Percentiles rank a stretch among this genome's conserved stretches.
Evolutionary conservation across 2,113 vertebrate genomes (phyloP).

Genomic region (Varanus salvator): DNA sequence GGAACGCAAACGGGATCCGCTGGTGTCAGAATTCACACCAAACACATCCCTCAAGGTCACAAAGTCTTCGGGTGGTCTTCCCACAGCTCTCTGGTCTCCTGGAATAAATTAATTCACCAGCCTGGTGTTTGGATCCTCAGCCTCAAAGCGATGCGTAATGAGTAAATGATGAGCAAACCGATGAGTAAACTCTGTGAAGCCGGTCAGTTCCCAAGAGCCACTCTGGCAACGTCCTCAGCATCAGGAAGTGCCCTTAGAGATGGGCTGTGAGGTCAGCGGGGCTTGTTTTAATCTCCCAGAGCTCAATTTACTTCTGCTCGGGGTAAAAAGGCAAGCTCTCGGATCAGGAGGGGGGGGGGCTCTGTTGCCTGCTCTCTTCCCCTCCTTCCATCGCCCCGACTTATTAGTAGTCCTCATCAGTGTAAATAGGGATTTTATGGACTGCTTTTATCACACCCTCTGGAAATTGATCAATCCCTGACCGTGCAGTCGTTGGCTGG

Average conservation of each 20-base stretch:
- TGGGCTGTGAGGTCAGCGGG: not conserved
- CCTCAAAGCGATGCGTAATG: not conserved
- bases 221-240: not conserved
- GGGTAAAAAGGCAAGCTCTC: not conserved
- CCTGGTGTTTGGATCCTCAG: not conserved
- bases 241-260: not conserved
- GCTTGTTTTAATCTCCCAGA: not conserved
- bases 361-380: not conserved
- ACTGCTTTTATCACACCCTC: constrained; percentile 58
- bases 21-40: too few species aligned
- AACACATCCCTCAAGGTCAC: too few species aligned
- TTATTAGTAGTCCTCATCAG: constrained; percentile 60
- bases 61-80: too few species aligned
- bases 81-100: too few species aligned
- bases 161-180: too few species aligned
- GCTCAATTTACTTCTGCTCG: not conserved
- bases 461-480: constrained; percentile 53
- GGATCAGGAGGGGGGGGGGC: not conserved
- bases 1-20: too few species aligned
- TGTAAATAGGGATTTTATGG: constrained; percentile 63
- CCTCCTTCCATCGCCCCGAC: constrained; percentile 33
- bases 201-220: not conserved
- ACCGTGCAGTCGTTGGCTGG: constrained; percentile 34
- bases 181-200: too few species aligned
- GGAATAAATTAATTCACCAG: not conserved